phyloP scores from a whole-genome alignment of 2,888 invertebrate species.

The Operophtera brumata region DNA sequence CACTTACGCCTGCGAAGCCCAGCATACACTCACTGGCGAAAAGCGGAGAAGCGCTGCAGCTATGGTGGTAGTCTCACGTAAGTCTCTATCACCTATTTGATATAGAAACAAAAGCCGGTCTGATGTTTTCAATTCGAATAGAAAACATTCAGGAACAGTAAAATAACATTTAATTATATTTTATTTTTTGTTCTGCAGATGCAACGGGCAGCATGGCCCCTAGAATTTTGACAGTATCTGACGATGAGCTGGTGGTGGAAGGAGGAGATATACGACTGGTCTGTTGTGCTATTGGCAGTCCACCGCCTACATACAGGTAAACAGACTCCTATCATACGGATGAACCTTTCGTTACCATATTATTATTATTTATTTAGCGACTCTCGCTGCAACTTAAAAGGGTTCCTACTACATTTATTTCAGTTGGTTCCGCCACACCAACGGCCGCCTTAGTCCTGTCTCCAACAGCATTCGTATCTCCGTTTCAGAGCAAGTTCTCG shows the following conservation, averaged over 20 bases:
- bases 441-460: conserved; percentile 83
- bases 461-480: conserved; percentile 81
- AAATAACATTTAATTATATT: too few species aligned
- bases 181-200: conserved; percentile 48
- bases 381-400: neutral
- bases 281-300: conserved; percentile 86
- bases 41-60: conserved; percentile 86
- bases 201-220: conserved; percentile 82
- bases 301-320: conserved; percentile 85
- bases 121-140: neutral
- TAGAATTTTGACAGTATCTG: conserved; percentile 84
- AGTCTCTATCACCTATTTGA: conserved; percentile 30
- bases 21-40: conserved; percentile 89
- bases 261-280: conserved; percentile 85
- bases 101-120: neutral
- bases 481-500: conserved; percentile 84
- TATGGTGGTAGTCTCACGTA: conserved; percentile 86
- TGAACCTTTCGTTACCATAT: too few species aligned
- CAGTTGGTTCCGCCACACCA: conserved; percentile 82
- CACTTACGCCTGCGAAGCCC: conserved; percentile 88
- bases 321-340: too few species aligned
- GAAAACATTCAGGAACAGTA: neutral
- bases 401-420: conserved; percentile 11
- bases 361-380: too few species aligned
- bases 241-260: conserved; percentile 81